phyloP scores from a whole-genome alignment of 2,113 vertebrate species.

The Tympanuchus pallidicinctus region DNA sequence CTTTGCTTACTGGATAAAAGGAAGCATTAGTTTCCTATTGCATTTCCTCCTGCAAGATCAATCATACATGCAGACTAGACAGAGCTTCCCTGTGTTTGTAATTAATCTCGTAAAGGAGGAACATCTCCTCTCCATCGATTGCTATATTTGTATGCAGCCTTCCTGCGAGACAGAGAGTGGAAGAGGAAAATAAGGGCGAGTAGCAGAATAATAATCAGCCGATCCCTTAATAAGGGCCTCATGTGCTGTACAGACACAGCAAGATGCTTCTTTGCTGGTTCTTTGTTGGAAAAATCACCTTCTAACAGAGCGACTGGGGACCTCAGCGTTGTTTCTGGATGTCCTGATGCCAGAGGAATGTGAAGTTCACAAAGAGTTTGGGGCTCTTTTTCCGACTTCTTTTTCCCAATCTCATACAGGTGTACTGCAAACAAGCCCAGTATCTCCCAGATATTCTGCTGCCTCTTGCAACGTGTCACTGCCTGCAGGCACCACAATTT shows the following conservation, averaged over 20 bases:
- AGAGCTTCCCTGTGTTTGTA: conserved; percentile 65
- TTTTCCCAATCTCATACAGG: background rate
- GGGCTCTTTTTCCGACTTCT: background rate
- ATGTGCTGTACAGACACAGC: background rate
- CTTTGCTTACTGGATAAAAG: conserved; percentile 78
- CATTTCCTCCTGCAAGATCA: conserved; percentile 77
- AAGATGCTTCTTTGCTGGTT: conserved; percentile 11
- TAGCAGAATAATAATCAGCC: conserved; percentile 51
- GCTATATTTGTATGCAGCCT: conserved; percentile 31
- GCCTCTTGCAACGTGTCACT: background rate
- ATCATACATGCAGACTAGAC: conserved; percentile 53
- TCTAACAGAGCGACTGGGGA: background rate
- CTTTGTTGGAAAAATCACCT: conserved; percentile 19
- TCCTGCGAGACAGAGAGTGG: background rate
- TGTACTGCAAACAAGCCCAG: background rate
- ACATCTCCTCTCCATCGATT: conserved; percentile 54
- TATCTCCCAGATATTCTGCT: background rate
- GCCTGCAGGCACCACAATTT: background rate
- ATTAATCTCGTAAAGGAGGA: conserved; percentile 67
- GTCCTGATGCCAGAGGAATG: background rate
- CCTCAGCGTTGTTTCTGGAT: background rate
- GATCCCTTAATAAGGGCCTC: background rate
- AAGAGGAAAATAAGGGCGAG: conserved; percentile 22
- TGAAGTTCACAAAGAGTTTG: background rate
- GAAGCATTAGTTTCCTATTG: conserved; percentile 77